A percentile compares a stretch with the other conserved stretches of the same genome.
Evolutionary conservation across 2,113 vertebrate species (phyloP).

Genomic region (Lophura nycthemera): DNA sequence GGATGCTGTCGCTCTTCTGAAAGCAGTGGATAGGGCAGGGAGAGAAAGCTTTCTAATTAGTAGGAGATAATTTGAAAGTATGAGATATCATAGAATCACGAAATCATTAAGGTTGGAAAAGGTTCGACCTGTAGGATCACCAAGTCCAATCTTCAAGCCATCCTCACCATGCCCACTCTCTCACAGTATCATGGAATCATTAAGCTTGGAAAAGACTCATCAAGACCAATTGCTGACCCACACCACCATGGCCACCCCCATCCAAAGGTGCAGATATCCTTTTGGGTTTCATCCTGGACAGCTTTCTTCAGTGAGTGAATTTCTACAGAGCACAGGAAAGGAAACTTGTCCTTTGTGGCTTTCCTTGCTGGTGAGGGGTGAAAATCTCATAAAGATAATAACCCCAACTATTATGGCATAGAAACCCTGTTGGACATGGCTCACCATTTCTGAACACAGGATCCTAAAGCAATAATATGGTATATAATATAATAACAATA

Average conservation of each 20-base stretch:
- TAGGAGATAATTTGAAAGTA: not conserved
- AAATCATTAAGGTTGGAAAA: no score
- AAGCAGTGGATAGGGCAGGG: not conserved
- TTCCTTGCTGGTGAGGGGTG: not conserved
- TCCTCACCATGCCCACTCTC: no score
- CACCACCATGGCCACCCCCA: no score
- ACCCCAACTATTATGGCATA: rapidly evolving
- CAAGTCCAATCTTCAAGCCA: no score
- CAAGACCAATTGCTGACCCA: no score
- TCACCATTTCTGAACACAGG: not conserved
- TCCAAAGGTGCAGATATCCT: not conserved
- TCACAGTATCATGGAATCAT: no score
- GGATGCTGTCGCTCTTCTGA: not conserved
- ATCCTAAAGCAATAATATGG: not conserved
- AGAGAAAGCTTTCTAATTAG: not conserved
- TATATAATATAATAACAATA: no score
- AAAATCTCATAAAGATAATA: not conserved
- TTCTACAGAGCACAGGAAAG: not conserved
- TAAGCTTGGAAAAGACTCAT: no score
- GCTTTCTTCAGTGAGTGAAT: not conserved
- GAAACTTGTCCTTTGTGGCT: not conserved
- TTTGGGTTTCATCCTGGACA: not conserved
- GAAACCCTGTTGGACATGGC: not conserved
- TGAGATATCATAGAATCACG: not conserved
- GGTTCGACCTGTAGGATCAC: no score